Conservation (phyloP, 2,113 vertebrate genomes). For the Noctilio leporinus region DNA sequence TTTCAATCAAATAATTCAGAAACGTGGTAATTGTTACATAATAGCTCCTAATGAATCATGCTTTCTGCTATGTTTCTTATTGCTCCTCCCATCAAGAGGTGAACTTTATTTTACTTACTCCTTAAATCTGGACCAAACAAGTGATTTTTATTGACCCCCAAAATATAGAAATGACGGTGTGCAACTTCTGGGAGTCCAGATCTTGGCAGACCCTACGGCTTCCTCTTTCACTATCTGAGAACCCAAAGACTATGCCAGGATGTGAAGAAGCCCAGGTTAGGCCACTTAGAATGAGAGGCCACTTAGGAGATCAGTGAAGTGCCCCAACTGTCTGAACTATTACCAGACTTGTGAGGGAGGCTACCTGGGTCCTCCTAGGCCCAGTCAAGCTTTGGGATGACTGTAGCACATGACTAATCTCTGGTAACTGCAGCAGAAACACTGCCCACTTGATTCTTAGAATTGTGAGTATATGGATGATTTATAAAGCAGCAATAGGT, state of each 20-base stretch:
- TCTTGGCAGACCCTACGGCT: not conserved
- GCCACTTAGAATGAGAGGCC: not conserved
- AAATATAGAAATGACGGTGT: not conserved
- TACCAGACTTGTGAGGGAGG: not conserved
- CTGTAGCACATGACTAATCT: accelerated
- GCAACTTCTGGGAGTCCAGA: not conserved
- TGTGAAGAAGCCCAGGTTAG: not conserved
- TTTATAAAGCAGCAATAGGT: not conserved
- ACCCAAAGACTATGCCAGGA: not conserved
- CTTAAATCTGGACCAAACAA: not conserved
- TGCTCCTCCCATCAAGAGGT: not conserved
- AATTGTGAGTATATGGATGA: not conserved
- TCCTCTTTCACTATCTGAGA: not conserved
- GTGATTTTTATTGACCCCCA: not conserved
- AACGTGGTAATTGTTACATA: not conserved
- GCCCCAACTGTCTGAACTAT: not conserved
- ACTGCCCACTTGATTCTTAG: not conserved
- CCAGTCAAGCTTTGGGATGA: accelerated
- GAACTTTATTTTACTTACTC: not conserved
- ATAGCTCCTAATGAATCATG: not conserved
- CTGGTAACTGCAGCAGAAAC: not conserved
- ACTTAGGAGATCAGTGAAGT: not conserved
- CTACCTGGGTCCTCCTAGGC: not conserved
- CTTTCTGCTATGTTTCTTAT: not conserved
- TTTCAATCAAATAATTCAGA: not conserved